phyloP scores from a whole-genome alignment of 1,140 invertebrate genomes.

The Conus ventricosus region DNA sequence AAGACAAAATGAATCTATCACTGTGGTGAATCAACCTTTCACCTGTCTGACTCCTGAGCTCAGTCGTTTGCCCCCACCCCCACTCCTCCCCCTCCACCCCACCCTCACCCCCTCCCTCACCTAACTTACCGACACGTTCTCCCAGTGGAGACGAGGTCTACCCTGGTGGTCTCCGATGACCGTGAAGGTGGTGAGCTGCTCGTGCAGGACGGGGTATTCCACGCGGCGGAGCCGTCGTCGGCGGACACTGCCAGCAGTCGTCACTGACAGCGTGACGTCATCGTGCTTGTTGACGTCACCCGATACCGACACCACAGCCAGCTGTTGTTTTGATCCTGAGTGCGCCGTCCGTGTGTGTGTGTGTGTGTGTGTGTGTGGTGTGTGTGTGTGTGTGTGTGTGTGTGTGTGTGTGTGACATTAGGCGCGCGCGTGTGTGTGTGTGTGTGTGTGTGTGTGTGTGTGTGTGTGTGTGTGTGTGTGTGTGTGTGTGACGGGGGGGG shows the following conservation, averaged over 20 bases:
- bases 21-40: too few relatives aligned
- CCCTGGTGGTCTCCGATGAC: neutral
- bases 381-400: conserved; percentile 20
- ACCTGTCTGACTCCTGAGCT: too few relatives aligned
- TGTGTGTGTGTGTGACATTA: conserved; percentile 17
- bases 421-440: neutral
- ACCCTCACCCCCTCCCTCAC: too few relatives aligned
- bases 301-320: neutral
- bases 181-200: conserved; percentile 13
- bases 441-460: conserved; percentile 22
- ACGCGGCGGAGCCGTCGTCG: conserved; percentile 26
- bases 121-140: conserved; percentile 19
- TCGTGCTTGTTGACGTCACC: conserved; percentile 21
- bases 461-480: conserved; percentile 22
- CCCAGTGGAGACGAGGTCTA: neutral
- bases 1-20: too few relatives aligned
- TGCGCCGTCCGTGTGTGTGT: neutral
- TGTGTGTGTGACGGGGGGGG: conserved; percentile 1
- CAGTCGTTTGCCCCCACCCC: too few relatives aligned
- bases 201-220: conserved; percentile 9
- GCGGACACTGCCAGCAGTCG: neutral
- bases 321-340: neutral
- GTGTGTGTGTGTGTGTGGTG: conserved; percentile 21
- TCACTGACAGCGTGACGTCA: conserved; percentile 20
- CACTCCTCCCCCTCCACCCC: too few relatives aligned